phyloP scores from a whole-genome alignment of 2,888 invertebrate species.

The Unio pictorum region DNA sequence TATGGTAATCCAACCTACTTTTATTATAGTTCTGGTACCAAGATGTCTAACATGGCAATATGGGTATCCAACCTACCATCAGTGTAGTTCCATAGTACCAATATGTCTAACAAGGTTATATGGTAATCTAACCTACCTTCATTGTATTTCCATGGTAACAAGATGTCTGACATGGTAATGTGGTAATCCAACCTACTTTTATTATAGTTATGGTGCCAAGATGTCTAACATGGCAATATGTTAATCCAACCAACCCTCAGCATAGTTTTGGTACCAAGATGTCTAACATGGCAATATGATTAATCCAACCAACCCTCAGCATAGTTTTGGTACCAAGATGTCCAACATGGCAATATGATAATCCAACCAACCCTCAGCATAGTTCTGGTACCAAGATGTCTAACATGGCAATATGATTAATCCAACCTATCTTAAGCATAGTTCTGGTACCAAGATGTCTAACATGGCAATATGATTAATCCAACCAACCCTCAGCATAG shows the following conservation, averaged over 20 bases:
- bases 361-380: slow-evolving; percentile 79
- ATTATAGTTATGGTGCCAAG: slow-evolving; percentile 93
- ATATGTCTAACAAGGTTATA: slow-evolving; percentile 74
- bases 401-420: slow-evolving; percentile 1
- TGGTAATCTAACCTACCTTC: slow-evolving; percentile 74
- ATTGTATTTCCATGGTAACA: slow-evolving; percentile 90
- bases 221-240: slow-evolving; percentile 70
- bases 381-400: slow-evolving; percentile 90
- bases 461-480: neutral
- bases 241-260: slow-evolving; percentile 77
- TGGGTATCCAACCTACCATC: slow-evolving; percentile 74
- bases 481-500: slow-evolving; percentile 81
- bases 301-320: slow-evolving; percentile 74
- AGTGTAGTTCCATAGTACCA: slow-evolving; percentile 90
- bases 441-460: slow-evolving; percentile 90
- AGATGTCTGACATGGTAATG: slow-evolving; percentile 74
- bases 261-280: slow-evolving; percentile 91
- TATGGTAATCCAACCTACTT: slow-evolving; percentile 23
- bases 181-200: slow-evolving; percentile 64
- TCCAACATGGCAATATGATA: neutral
- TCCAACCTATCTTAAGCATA: slow-evolving; percentile 79
- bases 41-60: slow-evolving; percentile 74
- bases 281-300: slow-evolving; percentile 63
- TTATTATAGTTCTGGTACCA: slow-evolving; percentile 92
- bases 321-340: slow-evolving; percentile 93